Conservation (phyloP, 2,113 vertebrate species). For the Oreotrochilus melanogaster region DNA sequence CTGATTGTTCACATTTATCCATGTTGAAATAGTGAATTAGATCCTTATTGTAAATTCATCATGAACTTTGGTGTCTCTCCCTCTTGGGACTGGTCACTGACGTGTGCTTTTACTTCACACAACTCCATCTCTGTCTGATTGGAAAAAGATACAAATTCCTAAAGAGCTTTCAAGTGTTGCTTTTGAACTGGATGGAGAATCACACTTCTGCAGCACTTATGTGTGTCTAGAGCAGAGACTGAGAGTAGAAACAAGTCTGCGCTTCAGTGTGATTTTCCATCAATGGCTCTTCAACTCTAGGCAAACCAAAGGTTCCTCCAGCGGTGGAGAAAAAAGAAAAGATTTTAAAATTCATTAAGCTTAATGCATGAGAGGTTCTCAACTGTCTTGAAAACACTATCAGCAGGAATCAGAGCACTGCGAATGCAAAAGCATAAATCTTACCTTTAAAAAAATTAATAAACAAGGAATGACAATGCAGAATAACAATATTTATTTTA, state of each 20-base stretch:
- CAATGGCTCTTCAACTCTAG: not conserved
- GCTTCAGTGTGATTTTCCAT: not conserved
- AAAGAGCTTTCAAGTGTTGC: not conserved
- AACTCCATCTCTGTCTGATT: not conserved
- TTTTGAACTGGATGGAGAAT: not conserved
- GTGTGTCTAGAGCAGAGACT: not conserved
- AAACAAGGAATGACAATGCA: not conserved
- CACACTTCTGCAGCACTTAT: not conserved
- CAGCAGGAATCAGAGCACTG: not conserved
- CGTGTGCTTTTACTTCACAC: not conserved
- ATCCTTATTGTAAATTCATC: not conserved
- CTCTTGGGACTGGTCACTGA: not conserved
- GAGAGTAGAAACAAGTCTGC: not conserved
- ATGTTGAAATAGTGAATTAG: not conserved
- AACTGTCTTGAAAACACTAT: not conserved
- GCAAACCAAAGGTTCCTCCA: not conserved
- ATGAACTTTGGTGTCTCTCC: not conserved
- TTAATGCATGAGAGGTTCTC: not conserved
- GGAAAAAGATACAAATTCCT: not conserved
- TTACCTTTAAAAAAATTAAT: not conserved
- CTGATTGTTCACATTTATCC: not conserved
- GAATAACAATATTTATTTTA: not conserved
- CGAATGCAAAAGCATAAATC: not conserved
- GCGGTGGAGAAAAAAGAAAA: not conserved
- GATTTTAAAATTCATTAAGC: not conserved